Percentiles rank a stretch among this genome's conserved stretches.
Conservation (phyloP, 2,888 invertebrate species). For the Xestia xanthographa region DNA sequence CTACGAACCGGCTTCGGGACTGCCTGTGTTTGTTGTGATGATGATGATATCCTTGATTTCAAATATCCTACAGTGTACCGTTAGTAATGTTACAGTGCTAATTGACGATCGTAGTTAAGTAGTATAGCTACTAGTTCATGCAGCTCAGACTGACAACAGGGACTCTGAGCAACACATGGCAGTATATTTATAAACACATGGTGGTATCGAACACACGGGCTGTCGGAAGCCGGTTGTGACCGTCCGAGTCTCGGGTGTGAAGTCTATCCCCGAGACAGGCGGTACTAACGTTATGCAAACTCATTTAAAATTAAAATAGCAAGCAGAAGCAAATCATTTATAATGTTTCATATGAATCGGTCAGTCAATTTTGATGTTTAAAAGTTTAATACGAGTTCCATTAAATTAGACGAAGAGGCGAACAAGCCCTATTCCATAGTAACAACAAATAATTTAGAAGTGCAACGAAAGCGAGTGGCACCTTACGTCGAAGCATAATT, state of each 20-base stretch:
- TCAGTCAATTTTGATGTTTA: conserved; percentile 77
- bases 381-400: conserved; percentile 61
- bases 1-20: conserved; percentile 75
- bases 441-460: conserved; percentile 79
- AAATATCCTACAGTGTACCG: conserved; percentile 36
- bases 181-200: conserved; percentile 49
- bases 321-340: conserved; percentile 78
- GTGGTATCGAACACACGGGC: conserved; percentile 62
- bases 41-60: conserved; percentile 45
- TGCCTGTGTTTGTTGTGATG: conserved; percentile 64
- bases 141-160: conserved; percentile 15
- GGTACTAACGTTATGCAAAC: conserved; percentile 69
- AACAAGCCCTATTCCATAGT: conserved; percentile 71
- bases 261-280: conserved; percentile 64
- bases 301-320: conserved; percentile 74
- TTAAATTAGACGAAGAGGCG: conserved; percentile 69
- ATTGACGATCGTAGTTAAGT: conserved; percentile 61
- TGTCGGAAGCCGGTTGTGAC: conserved; percentile 65
- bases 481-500: conserved; percentile 80
- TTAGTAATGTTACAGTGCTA: conserved; percentile 48
- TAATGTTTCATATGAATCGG: conserved; percentile 71
- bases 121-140: conserved; percentile 27
- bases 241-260: conserved; percentile 64
- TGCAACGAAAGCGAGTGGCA: conserved; percentile 85
- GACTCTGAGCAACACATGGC: conserved; percentile 15